Evolutionary conservation across 1,140 invertebrate species (phyloP).

Genomic region (Dreissena polymorpha): DNA sequence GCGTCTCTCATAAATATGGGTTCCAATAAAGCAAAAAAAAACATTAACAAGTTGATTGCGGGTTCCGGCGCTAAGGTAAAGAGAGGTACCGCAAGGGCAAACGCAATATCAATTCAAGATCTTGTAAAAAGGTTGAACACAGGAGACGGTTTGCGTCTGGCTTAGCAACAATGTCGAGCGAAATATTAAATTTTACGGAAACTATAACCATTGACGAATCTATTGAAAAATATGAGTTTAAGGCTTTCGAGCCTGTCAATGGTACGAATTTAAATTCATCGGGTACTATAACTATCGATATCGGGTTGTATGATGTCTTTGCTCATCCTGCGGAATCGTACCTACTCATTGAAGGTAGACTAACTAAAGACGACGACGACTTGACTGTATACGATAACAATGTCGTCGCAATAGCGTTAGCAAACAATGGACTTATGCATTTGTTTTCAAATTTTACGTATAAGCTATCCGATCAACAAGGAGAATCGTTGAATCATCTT

Average conservation of each 20-base stretch:
- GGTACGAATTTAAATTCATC: not conserved
- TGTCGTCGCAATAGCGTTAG: not conserved
- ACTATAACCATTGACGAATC: not conserved
- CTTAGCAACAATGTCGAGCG: not conserved
- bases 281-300: not conserved
- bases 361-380: not conserved
- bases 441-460: not conserved
- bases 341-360: not conserved
- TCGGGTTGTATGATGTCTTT: constrained; percentile 1
- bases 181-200: constrained; percentile 10
- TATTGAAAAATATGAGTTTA: not conserved
- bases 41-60: not conserved
- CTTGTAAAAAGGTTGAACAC: constrained; percentile 17
- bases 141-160: not conserved
- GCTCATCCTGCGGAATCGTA: not conserved
- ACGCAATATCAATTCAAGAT: constrained; percentile 16
- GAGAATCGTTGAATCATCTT: not conserved
- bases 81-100: not conserved
- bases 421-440: constrained; percentile 20
- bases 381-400: not conserved
- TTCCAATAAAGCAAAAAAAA: not conserved
- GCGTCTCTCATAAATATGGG: not conserved
- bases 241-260: not conserved
- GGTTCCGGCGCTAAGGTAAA: not conserved
- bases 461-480: not conserved